Conservation (phyloP, 64 coral and sea anemone species). For the Montipora cactus region DNA sequence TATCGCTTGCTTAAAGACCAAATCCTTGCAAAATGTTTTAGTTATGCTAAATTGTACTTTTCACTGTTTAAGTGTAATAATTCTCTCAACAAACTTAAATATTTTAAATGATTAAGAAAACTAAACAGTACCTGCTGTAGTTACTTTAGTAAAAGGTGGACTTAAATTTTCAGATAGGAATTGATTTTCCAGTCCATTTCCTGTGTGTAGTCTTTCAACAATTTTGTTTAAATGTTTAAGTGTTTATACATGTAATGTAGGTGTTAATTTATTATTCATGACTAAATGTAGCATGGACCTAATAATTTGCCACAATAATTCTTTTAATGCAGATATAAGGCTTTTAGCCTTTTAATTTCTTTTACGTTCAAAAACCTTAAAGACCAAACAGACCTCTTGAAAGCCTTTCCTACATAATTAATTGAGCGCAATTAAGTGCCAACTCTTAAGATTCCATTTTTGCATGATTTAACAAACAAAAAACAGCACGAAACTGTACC, state of each 20-base stretch:
- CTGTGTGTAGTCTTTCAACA: background rate
- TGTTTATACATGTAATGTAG: background rate
- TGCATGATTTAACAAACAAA: background rate
- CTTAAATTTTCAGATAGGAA: background rate
- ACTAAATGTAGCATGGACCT: background rate
- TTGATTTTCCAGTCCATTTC: conserved; percentile 6
- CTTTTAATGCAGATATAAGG: background rate
- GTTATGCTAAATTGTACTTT: background rate
- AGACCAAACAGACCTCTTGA: background rate
- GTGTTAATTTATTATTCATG: background rate
- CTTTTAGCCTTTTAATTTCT: background rate
- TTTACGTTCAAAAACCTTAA: background rate
- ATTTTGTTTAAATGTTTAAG: conserved; percentile 3
- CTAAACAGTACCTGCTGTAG: no score
- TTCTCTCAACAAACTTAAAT: background rate
- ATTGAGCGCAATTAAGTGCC: background rate
- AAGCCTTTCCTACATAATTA: background rate
- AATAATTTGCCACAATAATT: background rate
- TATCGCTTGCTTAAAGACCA: no score
- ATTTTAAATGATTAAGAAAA: conserved; percentile 16
- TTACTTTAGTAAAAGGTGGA: background rate
- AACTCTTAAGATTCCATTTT: background rate
- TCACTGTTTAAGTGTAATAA: background rate
- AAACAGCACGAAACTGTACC: background rate
- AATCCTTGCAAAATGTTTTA: no score